Base-by-base conservation (phyloP, 1,140 invertebrate species). In the Dinothrombium tinctorium region DNA sequence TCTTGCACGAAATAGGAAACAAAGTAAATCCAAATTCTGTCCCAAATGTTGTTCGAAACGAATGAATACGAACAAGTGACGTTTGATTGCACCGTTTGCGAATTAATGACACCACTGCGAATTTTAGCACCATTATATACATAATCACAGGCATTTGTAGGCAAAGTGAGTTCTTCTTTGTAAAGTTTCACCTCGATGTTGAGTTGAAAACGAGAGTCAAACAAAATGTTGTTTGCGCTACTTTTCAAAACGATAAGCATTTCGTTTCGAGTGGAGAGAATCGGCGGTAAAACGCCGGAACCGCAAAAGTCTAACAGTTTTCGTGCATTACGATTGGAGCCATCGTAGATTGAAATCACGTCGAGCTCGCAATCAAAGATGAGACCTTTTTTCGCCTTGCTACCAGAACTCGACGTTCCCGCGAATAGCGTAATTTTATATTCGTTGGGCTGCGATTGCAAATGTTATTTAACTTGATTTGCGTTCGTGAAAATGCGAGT, bases 261-360 rank as follows among this genome's bases (percentile, higher is more conserved):
- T 55, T 84, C 78, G 28, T 76, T 73, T 0, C 77, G 76, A 53
- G 76, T 81, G 40, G 78, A 82, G 42, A 46, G 19, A 8, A 82
- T 76, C 54, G 77, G 73, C 1, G 80, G 78, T 22, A 84, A 72
- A 2, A 67, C 69, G 26, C 79, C 81, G 25, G 74, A 74, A 2
- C 81, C 81, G 53, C 82, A 89, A 56, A 87, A 83, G 59, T 79
- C 80, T 44, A 84, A 59, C 46, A 87, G 73, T 42, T 83, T 71
- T 4, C 80, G 77, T 57, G 83, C 78, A 48, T 77, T 65, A 5
- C 78, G 82, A 39, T 76, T 83, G 51, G 81, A 81, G 26, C 82
- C 78, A 53, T 86, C 81, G 59, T 84, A 86, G 24, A 87, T 72
- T 57, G 77, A 66, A 49, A 82, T 76, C 53, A 79, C 70, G 52